Conservation (phyloP, 2,888 invertebrate species). For the Teinopalpus imperialis region DNA sequence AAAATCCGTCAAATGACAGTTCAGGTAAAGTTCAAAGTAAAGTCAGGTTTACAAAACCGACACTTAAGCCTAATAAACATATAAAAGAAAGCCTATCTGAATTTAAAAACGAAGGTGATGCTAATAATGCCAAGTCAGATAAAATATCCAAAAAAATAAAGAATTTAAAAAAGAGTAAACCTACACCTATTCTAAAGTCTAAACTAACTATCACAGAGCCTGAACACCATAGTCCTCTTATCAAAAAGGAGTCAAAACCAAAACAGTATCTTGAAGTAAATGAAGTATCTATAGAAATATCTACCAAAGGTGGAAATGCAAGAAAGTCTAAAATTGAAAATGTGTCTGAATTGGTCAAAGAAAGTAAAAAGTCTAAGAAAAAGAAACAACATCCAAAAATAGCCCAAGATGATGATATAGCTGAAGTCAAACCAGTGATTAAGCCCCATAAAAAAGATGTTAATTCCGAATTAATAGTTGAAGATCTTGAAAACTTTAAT, state of each 20-base stretch:
- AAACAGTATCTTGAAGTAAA: constrained; percentile 1
- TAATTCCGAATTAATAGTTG: constrained; percentile 52
- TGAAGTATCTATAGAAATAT: constrained; percentile 22
- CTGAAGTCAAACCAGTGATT: constrained; percentile 45
- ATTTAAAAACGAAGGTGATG: constrained; percentile 41
- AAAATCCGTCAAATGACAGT: constrained; percentile 35
- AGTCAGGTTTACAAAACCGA: constrained; percentile 27
- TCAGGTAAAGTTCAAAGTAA: constrained; percentile 15
- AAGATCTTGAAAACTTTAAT: constrained; percentile 58
- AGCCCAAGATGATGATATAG: constrained; percentile 28
- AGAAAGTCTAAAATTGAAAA: neutral
- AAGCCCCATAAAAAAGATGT: constrained; percentile 48
- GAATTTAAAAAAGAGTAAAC: constrained; percentile 26
- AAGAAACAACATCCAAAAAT: constrained; percentile 43
- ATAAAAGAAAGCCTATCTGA: constrained; percentile 34
- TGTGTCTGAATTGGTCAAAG: neutral
- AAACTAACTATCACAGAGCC: constrained; percentile 20
- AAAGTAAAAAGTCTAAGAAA: constrained; percentile 41
- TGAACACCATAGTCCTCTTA: constrained; percentile 12
- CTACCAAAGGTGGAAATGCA: neutral
- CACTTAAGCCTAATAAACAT: constrained; percentile 25
- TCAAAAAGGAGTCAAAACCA: constrained; percentile 11
- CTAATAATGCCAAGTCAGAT: constrained; percentile 28
- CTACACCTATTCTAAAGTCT: constrained; percentile 19
- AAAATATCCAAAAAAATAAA: constrained; percentile 33